These are phyloP conservation scores for Acanthoscelides obtectus DNA, from an alignment of 2,888 invertebrate genomes.

Conservation along the genomic window DNA sequence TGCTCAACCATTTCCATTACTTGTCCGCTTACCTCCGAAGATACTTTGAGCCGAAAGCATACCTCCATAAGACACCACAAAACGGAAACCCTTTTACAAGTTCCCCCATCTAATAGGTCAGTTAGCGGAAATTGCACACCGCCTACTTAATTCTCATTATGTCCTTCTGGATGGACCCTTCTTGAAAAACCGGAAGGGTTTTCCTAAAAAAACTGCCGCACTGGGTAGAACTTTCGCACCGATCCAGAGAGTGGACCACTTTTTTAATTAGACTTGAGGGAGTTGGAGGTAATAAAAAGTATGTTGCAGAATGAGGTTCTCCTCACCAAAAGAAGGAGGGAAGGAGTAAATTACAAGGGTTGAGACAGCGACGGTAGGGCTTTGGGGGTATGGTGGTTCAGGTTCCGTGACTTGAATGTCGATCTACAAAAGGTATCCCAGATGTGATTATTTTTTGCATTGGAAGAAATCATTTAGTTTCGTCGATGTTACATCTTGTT, in stretches of 20 bases:
- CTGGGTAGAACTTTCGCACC: background rate
- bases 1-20: no score
- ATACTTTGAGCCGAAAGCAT: background rate
- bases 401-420: no score
- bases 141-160: background rate
- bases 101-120: background rate
- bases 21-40: no score
- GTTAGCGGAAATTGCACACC: background rate
- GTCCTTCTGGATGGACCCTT: background rate
- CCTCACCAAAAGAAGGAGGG: slow-evolving; percentile 29
- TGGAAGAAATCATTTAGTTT: no score
- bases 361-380: no score
- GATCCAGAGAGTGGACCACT: background rate
- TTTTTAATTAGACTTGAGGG: slow-evolving; percentile 39
- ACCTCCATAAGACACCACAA: background rate
- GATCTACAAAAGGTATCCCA: no score
- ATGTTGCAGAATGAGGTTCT: slow-evolving; percentile 35
- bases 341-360: slow-evolving; percentile 39
- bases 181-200: background rate
- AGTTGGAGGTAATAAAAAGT: slow-evolving; percentile 35
- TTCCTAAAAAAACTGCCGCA: background rate
- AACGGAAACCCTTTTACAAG: background rate
- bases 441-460: no score
- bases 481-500: no score
- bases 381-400: no score